Conservation (phyloP, 2,888 invertebrate genomes). For the Hirtodrosophila trivittata region DNA sequence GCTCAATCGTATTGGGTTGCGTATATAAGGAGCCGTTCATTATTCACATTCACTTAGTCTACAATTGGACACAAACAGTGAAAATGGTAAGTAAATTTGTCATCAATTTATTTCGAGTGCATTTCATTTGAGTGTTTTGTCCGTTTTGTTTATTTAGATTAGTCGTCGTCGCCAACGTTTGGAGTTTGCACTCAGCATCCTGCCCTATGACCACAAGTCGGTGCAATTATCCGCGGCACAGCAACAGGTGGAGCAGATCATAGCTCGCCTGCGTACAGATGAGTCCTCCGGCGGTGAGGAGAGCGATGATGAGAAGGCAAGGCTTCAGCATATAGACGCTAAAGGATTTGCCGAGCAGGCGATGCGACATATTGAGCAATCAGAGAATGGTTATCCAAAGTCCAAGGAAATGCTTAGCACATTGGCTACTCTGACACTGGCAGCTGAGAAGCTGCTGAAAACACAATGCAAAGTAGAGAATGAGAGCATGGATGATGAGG, state of each 20-base stretch:
- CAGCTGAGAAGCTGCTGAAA: slow-evolving; percentile 55
- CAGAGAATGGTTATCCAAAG: slow-evolving; percentile 14
- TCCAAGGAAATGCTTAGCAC: slow-evolving; percentile 34
- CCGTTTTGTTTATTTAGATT: too few species aligned
- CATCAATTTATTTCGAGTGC: too few species aligned
- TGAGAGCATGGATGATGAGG: not conserved
- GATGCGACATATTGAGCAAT: slow-evolving; percentile 53
- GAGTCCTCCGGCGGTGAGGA: slow-evolving; percentile 39
- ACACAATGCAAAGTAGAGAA: slow-evolving; percentile 14
- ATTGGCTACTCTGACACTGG: slow-evolving; percentile 53
- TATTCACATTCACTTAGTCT: slow-evolving; percentile 38
- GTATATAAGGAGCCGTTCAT: slow-evolving; percentile 45
- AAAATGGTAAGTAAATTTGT: slow-evolving; percentile 68
- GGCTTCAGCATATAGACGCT: slow-evolving; percentile 25
- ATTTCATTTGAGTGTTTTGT: too few species aligned
- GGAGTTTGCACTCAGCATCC: slow-evolving; percentile 56
- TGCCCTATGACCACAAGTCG: slow-evolving; percentile 48
- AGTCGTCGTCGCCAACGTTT: slow-evolving; percentile 64
- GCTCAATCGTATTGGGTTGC: not conserved
- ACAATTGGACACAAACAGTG: slow-evolving; percentile 38
- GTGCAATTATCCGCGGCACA: slow-evolving; percentile 46
- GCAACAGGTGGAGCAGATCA: slow-evolving; percentile 50
- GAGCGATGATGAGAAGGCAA: slow-evolving; percentile 33
- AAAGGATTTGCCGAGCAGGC: slow-evolving; percentile 58
- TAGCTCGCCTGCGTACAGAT: slow-evolving; percentile 46